These are phyloP conservation scores for Perca schrenkii DNA, from an alignment of 2,113 vertebrate species.

Conservation along the genomic window DNA sequence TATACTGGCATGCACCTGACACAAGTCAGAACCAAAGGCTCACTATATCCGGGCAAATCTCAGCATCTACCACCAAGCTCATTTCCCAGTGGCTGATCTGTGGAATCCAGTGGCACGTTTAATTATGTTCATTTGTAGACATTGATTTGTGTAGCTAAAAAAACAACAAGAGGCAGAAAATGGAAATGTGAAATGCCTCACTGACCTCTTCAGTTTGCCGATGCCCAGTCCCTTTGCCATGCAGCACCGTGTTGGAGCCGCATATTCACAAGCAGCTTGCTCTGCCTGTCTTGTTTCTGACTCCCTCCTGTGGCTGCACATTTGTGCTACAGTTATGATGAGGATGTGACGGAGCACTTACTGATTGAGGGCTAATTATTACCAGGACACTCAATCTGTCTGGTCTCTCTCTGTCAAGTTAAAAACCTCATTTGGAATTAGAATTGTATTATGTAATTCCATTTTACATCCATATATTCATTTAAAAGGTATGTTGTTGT, in stretches of 20 bases:
- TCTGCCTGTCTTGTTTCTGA: constrained; percentile 18
- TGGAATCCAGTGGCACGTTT: background rate
- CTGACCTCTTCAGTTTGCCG: background rate
- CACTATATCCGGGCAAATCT: background rate
- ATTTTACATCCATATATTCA: background rate
- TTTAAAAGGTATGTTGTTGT: background rate
- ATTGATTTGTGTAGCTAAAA: background rate
- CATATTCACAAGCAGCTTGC: background rate
- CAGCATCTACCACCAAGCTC: background rate
- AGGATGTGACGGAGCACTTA: background rate
- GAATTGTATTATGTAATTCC: background rate
- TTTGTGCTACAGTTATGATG: background rate
- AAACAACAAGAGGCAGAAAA: background rate
- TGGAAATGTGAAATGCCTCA: background rate
- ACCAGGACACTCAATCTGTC: background rate
- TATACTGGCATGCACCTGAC: no score
- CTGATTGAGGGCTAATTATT: background rate
- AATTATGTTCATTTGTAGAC: background rate
- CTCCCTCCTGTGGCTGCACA: constrained; percentile 58
- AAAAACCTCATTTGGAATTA: background rate
- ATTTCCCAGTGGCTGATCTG: constrained; percentile 1
- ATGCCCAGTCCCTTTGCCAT: no score
- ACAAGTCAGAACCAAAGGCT: background rate
- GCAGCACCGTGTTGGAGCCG: background rate
- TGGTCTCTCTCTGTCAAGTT: background rate